Percentiles rank a stretch among this genome's conserved stretches.
phyloP scores from a whole-genome alignment of 2,888 invertebrate species.

The Brenthis ino region DNA sequence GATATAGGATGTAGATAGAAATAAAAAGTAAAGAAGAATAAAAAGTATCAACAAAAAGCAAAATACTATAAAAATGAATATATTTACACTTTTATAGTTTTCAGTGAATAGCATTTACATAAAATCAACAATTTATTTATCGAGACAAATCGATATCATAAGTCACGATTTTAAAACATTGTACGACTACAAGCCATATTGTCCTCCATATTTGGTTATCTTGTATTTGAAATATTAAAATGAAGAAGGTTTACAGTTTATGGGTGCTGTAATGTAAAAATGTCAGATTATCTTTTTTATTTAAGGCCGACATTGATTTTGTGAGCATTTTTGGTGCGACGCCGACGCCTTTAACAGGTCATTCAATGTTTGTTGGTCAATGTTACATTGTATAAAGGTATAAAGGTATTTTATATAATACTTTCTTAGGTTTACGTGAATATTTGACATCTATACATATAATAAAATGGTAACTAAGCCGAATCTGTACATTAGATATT shows the following conservation, averaged over 20 bases:
- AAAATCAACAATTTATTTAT: slow-evolving; percentile 23
- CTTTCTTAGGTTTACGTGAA: background rate
- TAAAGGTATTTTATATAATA: background rate
- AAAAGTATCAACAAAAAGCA: too few species aligned
- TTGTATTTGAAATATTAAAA: slow-evolving; percentile 20
- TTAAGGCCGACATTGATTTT: slow-evolving; percentile 12
- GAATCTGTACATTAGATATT: too few species aligned
- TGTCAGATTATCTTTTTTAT: slow-evolving; percentile 25
- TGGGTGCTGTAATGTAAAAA: slow-evolving; percentile 25
- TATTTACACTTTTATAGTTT: too few species aligned
- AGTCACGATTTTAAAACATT: slow-evolving; percentile 34
- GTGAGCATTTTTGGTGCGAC: slow-evolving; percentile 6
- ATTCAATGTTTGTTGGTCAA: slow-evolving; percentile 4
- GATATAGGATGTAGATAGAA: too few species aligned
- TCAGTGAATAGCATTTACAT: too few species aligned
- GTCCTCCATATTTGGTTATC: slow-evolving; percentile 33
- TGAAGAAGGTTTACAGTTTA: slow-evolving; percentile 20
- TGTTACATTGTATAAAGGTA: slow-evolving; percentile 8
- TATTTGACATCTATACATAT: background rate
- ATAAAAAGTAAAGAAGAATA: too few species aligned
- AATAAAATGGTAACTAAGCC: too few species aligned
- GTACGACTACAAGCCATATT: slow-evolving; percentile 16
- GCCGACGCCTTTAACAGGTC: slow-evolving; percentile 11
- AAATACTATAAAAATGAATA: too few species aligned
- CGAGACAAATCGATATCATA: slow-evolving; percentile 32